These are phyloP conservation scores for Peromyscus polionotus DNA, from an alignment of 2,113 vertebrate genomes.

Conservation along the genomic window DNA sequence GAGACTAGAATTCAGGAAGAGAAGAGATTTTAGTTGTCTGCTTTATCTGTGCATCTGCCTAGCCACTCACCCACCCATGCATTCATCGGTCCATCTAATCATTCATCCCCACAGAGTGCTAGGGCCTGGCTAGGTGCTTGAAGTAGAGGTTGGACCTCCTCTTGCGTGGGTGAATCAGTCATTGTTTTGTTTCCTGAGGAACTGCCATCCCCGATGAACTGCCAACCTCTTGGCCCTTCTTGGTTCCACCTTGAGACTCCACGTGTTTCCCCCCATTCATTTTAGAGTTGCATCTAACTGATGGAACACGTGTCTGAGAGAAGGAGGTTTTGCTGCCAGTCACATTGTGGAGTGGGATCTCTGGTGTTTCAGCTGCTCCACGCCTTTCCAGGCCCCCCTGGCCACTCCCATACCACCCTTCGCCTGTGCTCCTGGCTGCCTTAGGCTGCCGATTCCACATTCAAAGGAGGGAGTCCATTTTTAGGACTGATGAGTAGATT, in stretches of 20 bases:
- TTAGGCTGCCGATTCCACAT: background rate
- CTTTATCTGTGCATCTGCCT: background rate
- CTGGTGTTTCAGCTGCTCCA: accelerated
- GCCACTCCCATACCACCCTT: background rate
- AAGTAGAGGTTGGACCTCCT: background rate
- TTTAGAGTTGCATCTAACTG: background rate
- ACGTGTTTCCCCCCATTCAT: background rate
- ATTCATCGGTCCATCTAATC: too few relatives aligned
- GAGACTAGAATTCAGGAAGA: background rate
- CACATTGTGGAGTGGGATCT: background rate
- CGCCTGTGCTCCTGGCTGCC: background rate
- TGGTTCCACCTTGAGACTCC: background rate
- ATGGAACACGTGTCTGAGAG: background rate
- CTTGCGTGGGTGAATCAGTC: background rate
- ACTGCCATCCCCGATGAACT: too few relatives aligned
- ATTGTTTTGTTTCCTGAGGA: background rate
- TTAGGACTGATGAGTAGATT: constrained; percentile 57
- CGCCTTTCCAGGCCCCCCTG: background rate
- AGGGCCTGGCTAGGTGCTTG: background rate
- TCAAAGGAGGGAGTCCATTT: constrained; percentile 58
- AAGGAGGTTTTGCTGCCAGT: background rate
- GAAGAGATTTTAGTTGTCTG: background rate
- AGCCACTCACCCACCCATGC: background rate
- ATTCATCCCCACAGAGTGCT: background rate
- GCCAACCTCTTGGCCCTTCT: background rate